These are phyloP conservation scores for Steinernema feltiae DNA, from an alignment of 1,140 invertebrate genomes.

Conservation along the genomic window DNA sequence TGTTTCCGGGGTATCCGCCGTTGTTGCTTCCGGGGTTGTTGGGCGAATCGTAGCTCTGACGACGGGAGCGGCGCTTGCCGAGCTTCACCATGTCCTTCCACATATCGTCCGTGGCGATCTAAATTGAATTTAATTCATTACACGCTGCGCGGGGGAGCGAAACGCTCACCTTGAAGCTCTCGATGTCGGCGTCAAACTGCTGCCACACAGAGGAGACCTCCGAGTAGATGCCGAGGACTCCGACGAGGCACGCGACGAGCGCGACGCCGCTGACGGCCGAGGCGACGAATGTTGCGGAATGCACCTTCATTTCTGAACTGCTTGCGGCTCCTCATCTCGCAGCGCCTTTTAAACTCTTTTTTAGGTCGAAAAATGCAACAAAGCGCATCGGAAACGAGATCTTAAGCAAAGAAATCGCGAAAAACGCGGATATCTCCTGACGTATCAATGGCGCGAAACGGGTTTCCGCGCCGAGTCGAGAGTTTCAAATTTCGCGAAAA, in stretches of 20 bases:
- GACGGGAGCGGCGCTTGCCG: constrained; percentile 25
- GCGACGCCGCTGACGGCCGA: constrained; percentile 29
- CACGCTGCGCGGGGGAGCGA: background rate
- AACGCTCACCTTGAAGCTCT: constrained; percentile 29
- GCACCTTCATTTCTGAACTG: constrained; percentile 34
- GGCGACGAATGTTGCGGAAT: constrained; percentile 33
- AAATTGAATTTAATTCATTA: background rate
- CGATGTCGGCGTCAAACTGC: constrained; percentile 34
- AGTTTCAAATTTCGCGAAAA: too few species aligned
- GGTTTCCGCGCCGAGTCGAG: too few species aligned
- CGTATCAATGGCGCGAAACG: too few species aligned
- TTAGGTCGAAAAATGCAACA: too few species aligned
- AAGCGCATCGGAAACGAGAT: too few species aligned
- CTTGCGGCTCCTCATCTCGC: too few species aligned
- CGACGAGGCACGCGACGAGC: constrained; percentile 30
- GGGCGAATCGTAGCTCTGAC: constrained; percentile 29
- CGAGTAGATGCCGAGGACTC: constrained; percentile 31
- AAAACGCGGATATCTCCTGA: too few species aligned
- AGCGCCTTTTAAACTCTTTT: too few species aligned
- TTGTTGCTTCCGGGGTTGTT: background rate
- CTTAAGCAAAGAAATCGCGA: too few species aligned
- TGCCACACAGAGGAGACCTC: constrained; percentile 32
- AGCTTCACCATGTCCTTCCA: constrained; percentile 37
- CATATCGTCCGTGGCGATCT: constrained; percentile 34
- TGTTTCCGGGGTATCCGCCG: background rate